Evolutionary conservation across 1,140 invertebrate genomes (phyloP).

Genomic region (silkworm (Bombyx mori)): ASM3026992v2 NC_085110.1:15618001-15618500

Average conservation of each 20-base stretch:
- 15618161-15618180: not conserved
- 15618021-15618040: too few species aligned
- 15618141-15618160: not conserved
- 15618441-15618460: too few species aligned
- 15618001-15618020: not conserved
- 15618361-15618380: slow-evolving; percentile 67
- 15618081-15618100: too few species aligned
- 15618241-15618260: slow-evolving; percentile 64
- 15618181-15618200: slow-evolving; percentile 69
- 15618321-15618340: slow-evolving; percentile 62
- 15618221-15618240: slow-evolving; percentile 53
- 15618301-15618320: slow-evolving; percentile 53
- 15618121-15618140: not conserved
- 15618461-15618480: slow-evolving; percentile 45
- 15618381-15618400: slow-evolving; percentile 60
- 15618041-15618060: too few species aligned
- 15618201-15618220: slow-evolving; percentile 54
- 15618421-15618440: too few species aligned
- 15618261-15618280: slow-evolving; percentile 49
- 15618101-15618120: too few species aligned
- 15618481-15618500: slow-evolving; percentile 74
- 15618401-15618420: not conserved
- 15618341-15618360: slow-evolving; percentile 65
- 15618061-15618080: too few species aligned
- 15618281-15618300: slow-evolving; percentile 49